phyloP scores from a whole-genome alignment of 1,140 invertebrate genomes.

The Cylas formicarius region DNA sequence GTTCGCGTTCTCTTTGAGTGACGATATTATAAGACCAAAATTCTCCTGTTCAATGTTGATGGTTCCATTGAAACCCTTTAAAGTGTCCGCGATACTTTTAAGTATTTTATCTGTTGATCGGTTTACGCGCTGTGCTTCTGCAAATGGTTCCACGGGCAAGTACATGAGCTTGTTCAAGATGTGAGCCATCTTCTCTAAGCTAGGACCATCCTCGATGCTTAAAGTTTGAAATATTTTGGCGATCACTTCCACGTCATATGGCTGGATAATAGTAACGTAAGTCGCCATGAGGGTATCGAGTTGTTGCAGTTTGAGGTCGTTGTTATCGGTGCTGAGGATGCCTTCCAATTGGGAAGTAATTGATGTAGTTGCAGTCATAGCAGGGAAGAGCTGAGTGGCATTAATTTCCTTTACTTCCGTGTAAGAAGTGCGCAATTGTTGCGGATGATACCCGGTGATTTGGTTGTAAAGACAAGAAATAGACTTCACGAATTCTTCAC shows the following conservation, averaged over 20 bases:
- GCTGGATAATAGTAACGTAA: too few relatives aligned
- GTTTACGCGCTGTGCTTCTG: neutral
- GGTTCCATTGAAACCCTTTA: neutral
- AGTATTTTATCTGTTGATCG: conserved; percentile 11
- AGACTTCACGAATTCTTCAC: too few relatives aligned
- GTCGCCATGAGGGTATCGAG: too few relatives aligned
- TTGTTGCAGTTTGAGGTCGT: too few relatives aligned
- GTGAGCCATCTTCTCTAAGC: conserved; percentile 2
- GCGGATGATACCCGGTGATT: too few relatives aligned
- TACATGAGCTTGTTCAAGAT: conserved; percentile 5
- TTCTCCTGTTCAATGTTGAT: conserved; percentile 1
- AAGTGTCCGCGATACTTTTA: conserved; percentile 1
- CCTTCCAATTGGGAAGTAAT: too few relatives aligned
- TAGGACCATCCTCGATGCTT: neutral
- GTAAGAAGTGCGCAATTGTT: too few relatives aligned
- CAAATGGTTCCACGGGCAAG: neutral
- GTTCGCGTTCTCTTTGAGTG: conserved; percentile 5
- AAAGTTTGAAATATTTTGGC: neutral
- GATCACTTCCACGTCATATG: neutral
- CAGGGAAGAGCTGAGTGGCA: too few relatives aligned
- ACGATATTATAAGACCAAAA: conserved; percentile 8
- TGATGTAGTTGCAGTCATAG: too few relatives aligned
- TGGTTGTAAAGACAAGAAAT: too few relatives aligned
- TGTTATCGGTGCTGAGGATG: too few relatives aligned
- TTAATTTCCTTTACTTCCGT: too few relatives aligned